Percentiles rank a stretch among this genome's conserved stretches.
These are phyloP conservation scores for Ophion ventricosus DNA, from an alignment of 2,888 invertebrate species.

Conservation along the genomic window DNA sequence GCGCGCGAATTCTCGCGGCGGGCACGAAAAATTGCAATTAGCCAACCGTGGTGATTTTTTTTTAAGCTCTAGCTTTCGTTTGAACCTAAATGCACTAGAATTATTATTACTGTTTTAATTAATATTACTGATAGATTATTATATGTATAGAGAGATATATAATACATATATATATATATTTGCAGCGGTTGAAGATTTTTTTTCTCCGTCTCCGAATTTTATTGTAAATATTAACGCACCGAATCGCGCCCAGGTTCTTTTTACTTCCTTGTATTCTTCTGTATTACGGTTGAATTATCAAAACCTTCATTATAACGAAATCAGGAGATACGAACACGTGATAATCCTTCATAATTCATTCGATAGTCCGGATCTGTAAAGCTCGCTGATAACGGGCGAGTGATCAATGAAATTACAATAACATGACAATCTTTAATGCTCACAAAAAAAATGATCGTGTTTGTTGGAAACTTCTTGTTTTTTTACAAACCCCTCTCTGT, in stretches of 20 bases:
- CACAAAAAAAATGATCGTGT: conserved; percentile 59
- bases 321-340: conserved; percentile 2
- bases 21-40: conserved; percentile 67
- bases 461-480: conserved; percentile 39
- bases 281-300: not conserved
- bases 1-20: conserved; percentile 73
- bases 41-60: conserved; percentile 67
- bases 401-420: conserved; percentile 32
- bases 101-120: conserved; percentile 33
- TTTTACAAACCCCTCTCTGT: conserved; percentile 29
- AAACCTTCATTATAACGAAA: not conserved
- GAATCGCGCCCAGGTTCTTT: conserved; percentile 59
- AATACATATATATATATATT: conserved; percentile 41
- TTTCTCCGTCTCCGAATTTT: conserved; percentile 36
- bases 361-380: conserved; percentile 13
- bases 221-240: conserved; percentile 63
- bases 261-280: conserved; percentile 4
- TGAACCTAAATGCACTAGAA: conserved; percentile 59
- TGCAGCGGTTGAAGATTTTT: conserved; percentile 21
- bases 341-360: conserved; percentile 30
- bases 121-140: conserved; percentile 38
- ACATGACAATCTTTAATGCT: conserved; percentile 34
- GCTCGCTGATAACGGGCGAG: conserved; percentile 14
- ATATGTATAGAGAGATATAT: conserved; percentile 31
- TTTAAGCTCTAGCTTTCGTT: conserved; percentile 61